Evolutionary conservation across 2,113 vertebrate genomes (phyloP).

Genomic region (Chamaea fasciata): DNA sequence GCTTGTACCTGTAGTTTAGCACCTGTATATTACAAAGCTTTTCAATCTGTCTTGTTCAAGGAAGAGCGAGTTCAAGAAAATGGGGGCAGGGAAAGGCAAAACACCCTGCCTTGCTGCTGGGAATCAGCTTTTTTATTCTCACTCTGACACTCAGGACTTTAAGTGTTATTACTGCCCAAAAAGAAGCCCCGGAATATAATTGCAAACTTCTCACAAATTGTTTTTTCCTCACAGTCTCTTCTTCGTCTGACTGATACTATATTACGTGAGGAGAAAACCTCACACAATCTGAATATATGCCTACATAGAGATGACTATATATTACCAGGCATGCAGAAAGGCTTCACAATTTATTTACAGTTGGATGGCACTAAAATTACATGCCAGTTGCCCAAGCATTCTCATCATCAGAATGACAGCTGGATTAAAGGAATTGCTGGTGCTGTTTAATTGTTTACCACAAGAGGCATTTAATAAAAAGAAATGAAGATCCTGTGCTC

Average conservation of each 20-base stretch:
- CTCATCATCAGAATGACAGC: background rate
- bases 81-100: background rate
- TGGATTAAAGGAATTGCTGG: background rate
- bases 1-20: background rate
- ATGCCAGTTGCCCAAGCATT: background rate
- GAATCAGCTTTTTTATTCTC: slow-evolving; percentile 1
- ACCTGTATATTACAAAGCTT: background rate
- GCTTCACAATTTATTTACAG: background rate
- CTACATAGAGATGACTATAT: background rate
- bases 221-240: background rate
- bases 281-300: background rate
- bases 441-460: slow-evolving; percentile 3
- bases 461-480: background rate
- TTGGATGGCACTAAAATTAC: background rate
- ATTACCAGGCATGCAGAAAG: background rate
- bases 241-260: background rate
- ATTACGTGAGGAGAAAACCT: background rate
- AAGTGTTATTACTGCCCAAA: background rate
- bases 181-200: background rate
- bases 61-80: background rate
- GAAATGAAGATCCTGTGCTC: background rate
- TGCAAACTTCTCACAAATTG: background rate
- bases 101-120: background rate
- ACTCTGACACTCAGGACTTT: background rate
- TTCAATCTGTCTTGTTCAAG: background rate